Conservation (phyloP, 2,888 invertebrate genomes). For the Tetragnatha montana region DNA sequence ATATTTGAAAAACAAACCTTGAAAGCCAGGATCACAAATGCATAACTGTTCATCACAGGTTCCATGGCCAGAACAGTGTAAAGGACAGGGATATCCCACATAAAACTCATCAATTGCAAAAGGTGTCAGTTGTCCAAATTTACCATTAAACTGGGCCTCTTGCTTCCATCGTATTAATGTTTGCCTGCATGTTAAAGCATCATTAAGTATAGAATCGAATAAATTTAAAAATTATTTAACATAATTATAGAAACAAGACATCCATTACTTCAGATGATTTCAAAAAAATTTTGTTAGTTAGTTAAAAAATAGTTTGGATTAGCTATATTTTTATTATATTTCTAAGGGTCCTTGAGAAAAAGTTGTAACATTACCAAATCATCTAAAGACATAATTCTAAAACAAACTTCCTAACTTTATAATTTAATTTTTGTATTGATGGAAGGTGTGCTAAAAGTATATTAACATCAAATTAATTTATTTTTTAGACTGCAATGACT, state of each 20-base stretch:
- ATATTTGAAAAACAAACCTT: slow-evolving; percentile 69
- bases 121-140: slow-evolving; percentile 56
- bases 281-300: too few species aligned
- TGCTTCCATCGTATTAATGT: slow-evolving; percentile 64
- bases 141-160: slow-evolving; percentile 26
- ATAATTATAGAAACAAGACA: neutral
- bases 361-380: too few species aligned
- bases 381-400: neutral
- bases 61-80: slow-evolving; percentile 76
- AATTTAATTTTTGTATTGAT: neutral
- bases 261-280: neutral
- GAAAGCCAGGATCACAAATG: slow-evolving; percentile 74
- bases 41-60: slow-evolving; percentile 74
- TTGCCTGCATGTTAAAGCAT: slow-evolving; percentile 35
- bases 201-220: neutral
- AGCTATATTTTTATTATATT: neutral
- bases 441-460: too few species aligned
- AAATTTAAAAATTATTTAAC: neutral
- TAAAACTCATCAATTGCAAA: slow-evolving; percentile 76
- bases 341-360: neutral
- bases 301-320: too few species aligned
- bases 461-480: too few species aligned
- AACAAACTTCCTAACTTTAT: neutral
- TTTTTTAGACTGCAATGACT: too few species aligned
- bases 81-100: slow-evolving; percentile 76